Evolutionary conservation across 1,140 invertebrate species (phyloP).

Genomic region (Drosophila sulfurigaster): DNA sequence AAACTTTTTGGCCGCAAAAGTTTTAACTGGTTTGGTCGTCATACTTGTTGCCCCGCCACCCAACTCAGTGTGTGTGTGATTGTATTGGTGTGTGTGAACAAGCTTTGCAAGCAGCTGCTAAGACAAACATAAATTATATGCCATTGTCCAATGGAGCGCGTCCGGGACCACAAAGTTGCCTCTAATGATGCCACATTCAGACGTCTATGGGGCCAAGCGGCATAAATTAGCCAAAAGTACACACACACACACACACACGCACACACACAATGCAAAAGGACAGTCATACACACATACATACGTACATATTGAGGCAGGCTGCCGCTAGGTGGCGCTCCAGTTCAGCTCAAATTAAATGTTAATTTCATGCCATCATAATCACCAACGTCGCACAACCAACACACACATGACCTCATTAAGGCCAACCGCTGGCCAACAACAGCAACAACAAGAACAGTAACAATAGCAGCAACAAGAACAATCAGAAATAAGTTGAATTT

Average conservation of each 20-base stretch:
- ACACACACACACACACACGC: slow-evolving; percentile 19
- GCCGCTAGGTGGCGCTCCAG: slow-evolving; percentile 65
- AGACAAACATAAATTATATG: slow-evolving; percentile 83
- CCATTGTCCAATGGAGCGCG: slow-evolving; percentile 73
- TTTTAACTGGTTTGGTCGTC: slow-evolving; percentile 73
- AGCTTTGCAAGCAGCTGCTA: slow-evolving; percentile 67
- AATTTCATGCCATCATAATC: slow-evolving; percentile 83
- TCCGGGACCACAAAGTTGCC: slow-evolving; percentile 68
- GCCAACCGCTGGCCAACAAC: slow-evolving; percentile 56
- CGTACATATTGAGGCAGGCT: slow-evolving; percentile 1
- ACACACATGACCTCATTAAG: slow-evolving; percentile 81
- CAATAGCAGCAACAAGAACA: slow-evolving; percentile 39
- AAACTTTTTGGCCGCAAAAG: slow-evolving; percentile 72
- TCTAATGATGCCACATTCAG: slow-evolving; percentile 82
- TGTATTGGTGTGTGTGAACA: slow-evolving; percentile 26
- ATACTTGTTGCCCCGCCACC: slow-evolving; percentile 50
- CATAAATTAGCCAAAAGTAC: slow-evolving; percentile 76
- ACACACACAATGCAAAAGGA: slow-evolving; percentile 12
- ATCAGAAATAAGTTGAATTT: slow-evolving; percentile 48
- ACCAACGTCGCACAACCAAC: slow-evolving; percentile 57
- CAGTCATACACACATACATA: not conserved
- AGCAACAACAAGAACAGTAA: slow-evolving; percentile 21
- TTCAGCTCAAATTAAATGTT: slow-evolving; percentile 82
- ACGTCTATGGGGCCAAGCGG: slow-evolving; percentile 47
- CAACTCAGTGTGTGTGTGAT: not conserved